These are phyloP conservation scores for Dicycla oo DNA, from an alignment of 2,888 invertebrate species.

Conservation along the genomic window DNA sequence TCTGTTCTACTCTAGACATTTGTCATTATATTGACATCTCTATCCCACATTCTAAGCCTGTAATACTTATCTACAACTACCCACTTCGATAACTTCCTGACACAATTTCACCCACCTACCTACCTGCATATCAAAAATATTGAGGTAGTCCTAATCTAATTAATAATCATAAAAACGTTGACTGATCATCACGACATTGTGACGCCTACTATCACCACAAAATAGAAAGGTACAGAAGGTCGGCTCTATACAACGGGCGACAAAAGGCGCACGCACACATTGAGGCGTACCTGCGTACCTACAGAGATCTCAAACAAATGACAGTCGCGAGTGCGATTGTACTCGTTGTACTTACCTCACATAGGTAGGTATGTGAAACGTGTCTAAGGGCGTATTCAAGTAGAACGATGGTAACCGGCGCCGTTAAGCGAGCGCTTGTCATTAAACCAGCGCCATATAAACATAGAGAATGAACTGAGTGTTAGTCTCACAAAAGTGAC, in stretches of 20 bases:
- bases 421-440: no score
- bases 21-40: no score
- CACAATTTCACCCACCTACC: slow-evolving; percentile 19
- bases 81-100: slow-evolving; percentile 22
- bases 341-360: no score
- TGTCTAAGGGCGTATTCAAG: no score
- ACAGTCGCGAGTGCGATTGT: neutral
- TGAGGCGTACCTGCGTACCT: neutral
- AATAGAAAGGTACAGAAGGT: neutral
- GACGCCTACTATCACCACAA: slow-evolving; percentile 64
- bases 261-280: neutral
- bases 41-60: neutral
- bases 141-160: slow-evolving; percentile 61
- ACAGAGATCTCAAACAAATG: neutral
- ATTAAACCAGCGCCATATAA: no score
- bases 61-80: slow-evolving; percentile 9
- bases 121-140: slow-evolving; percentile 41
- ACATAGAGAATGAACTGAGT: no score
- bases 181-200: slow-evolving; percentile 61
- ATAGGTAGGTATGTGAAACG: no score
- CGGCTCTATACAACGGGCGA: rapidly evolving
- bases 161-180: slow-evolving; percentile 63
- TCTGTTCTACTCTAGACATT: no score
- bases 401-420: no score
- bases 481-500: no score